Evolutionary conservation across 2,113 vertebrate species (phyloP).

Genomic region (Phoenicopterus ruber): DNA sequence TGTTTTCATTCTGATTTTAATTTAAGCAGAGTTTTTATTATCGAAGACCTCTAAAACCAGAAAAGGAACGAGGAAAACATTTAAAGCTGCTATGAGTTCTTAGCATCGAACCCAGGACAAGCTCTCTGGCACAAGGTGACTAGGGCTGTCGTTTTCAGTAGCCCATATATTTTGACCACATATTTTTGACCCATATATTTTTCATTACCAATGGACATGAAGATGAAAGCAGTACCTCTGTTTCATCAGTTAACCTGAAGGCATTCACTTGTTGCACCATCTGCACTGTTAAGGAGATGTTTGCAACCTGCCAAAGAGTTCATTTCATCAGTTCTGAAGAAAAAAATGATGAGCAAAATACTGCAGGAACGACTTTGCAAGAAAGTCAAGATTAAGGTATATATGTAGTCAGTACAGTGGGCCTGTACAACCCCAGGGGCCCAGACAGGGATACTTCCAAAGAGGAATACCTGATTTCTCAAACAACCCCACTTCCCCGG

Average conservation of each 20-base stretch:
- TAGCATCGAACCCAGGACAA: background rate
- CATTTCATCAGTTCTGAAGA: background rate
- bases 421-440: background rate
- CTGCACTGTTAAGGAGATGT: conserved; percentile 19
- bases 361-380: background rate
- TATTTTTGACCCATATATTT: background rate
- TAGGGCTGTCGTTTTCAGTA: background rate
- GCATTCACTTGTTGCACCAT: conserved; percentile 19
- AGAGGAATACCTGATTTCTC: background rate
- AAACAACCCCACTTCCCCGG: background rate
- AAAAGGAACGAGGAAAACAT: background rate
- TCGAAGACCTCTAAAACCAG: background rate
- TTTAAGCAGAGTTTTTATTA: background rate
- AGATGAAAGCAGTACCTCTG: conserved; percentile 4
- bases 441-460: background rate
- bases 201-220: background rate
- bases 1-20: background rate
- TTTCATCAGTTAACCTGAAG: conserved; percentile 30
- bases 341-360: background rate
- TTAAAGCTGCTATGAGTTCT: background rate
- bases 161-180: background rate
- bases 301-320: conserved; percentile 23
- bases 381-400: background rate
- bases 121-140: background rate
- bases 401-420: background rate